Percentiles rank a stretch among this genome's conserved stretches.
Conservation (phyloP, 2,888 invertebrate species). For the Callimorpha dominula region DNA sequence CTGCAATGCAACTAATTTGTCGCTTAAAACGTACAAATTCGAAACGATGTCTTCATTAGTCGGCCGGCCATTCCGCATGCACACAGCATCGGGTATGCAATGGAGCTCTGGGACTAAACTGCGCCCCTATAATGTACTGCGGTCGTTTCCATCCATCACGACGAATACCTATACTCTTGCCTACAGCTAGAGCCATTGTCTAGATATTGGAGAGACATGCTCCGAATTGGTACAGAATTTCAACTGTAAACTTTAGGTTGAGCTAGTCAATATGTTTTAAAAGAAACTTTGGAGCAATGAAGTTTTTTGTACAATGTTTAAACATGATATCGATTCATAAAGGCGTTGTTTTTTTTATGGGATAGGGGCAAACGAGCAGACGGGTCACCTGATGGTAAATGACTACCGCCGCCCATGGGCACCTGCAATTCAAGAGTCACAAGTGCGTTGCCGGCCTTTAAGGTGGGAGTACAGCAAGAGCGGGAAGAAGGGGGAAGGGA, state of each 20-base stretch:
- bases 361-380: too few relatives aligned
- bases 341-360: too few relatives aligned
- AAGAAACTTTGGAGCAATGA: not conserved
- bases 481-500: too few relatives aligned
- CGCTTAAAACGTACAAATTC: conserved; percentile 48
- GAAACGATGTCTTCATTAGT: conserved; percentile 57
- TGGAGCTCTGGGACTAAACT: conserved; percentile 62
- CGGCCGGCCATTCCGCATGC: conserved; percentile 67
- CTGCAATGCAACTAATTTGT: conserved; percentile 41
- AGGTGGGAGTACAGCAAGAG: too few relatives aligned
- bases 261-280: not conserved
- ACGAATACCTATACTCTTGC: conserved; percentile 54
- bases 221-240: conserved; percentile 15
- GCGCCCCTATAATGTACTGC: conserved; percentile 67
- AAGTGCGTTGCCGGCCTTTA: too few relatives aligned
- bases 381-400: too few relatives aligned
- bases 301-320: not conserved
- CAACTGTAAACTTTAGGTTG: not conserved
- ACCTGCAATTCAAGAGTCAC: too few relatives aligned
- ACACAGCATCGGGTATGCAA: conserved; percentile 66
- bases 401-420: too few relatives aligned
- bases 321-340: not conserved
- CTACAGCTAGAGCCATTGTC: conserved; percentile 22
- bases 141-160: conserved; percentile 64
- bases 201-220: conserved; percentile 31